Evolutionary conservation across 1,140 invertebrate genomes (phyloP), one percentile per base, ranked within the genome.

Genomic region (Hestina assimilis): DNA sequence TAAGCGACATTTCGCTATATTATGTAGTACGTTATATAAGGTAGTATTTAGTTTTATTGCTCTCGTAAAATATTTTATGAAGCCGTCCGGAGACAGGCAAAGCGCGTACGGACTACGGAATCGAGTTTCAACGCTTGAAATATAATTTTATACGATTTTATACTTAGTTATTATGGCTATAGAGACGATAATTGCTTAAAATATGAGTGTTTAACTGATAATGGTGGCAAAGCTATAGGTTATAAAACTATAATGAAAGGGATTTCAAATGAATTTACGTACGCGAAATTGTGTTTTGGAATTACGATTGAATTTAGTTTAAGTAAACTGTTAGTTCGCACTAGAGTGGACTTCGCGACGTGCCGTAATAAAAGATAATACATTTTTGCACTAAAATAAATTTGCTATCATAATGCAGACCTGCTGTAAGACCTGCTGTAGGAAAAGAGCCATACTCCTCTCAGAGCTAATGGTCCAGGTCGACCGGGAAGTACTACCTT

Each of bases 61-160:
- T 20, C 24, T 67, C 68, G 55, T 73, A 74, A 74, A 74, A 69
- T 74, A 74, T 74, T 74, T 74, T 74, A 74, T 74, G 69, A 60
- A 68, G 41, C 54, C 61, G 65, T 56, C 62, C 59, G 54, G 71
- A 69, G 68, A 71, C 67, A 61, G 47, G 59, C 55, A 53, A 52
- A 59, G 60, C 58, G 67, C 70, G 64, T 56, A 50, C 62, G 51
- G 66, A 71, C 66, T 74, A 59, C 68, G 31, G 53, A 68, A 71
- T 71, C 70, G 66, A 60, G 59, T 70, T 62, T 59, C 33, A 60
- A 21, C 47, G 42, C 40, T 28, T 19, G 20, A 51, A n/a, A 24
- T 58, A 9, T 14, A 14, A 46, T 12, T 41, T 45, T 20, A 56
- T 4, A 24, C 51, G 33, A 70, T 41, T 46, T 65, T 65, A 43